phyloP scores from a whole-genome alignment of 2,888 invertebrate genomes.

The Spodoptera exigua region DNA sequence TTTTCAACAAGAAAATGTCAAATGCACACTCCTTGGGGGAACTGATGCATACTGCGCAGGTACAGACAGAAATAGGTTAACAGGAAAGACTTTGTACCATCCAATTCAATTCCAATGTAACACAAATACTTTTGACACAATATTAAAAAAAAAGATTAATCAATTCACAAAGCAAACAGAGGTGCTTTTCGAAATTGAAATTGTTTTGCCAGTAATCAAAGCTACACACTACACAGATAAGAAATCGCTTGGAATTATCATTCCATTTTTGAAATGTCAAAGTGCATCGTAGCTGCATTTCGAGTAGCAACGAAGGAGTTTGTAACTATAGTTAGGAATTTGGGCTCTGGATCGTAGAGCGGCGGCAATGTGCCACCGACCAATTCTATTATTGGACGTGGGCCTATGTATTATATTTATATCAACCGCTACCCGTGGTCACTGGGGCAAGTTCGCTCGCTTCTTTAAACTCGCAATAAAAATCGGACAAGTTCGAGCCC shows the following conservation, averaged over 20 bases:
- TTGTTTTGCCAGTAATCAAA: slow-evolving; percentile 14
- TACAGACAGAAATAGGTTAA: slow-evolving; percentile 52
- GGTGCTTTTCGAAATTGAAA: slow-evolving; percentile 20
- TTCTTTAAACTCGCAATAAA: slow-evolving; percentile 84
- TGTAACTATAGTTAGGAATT: slow-evolving; percentile 60
- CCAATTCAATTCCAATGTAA: slow-evolving; percentile 18
- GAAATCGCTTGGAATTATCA: slow-evolving; percentile 10
- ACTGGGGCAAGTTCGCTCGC: slow-evolving; percentile 86
- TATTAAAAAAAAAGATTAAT: slow-evolving; percentile 22
- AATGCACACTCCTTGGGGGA: slow-evolving; percentile 70
- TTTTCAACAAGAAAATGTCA: slow-evolving; percentile 85
- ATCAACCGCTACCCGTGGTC: slow-evolving; percentile 79
- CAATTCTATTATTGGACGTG: slow-evolving; percentile 75
- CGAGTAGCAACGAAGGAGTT: slow-evolving; percentile 54
- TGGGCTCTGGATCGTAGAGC: slow-evolving; percentile 60
- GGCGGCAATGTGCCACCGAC: slow-evolving; percentile 70
- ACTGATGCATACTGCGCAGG: slow-evolving; percentile 32
- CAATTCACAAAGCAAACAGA: slow-evolving; percentile 20
- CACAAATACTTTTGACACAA: slow-evolving; percentile 13
- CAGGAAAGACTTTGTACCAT: slow-evolving; percentile 28
- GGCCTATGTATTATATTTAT: slow-evolving; percentile 82
- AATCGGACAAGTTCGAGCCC: slow-evolving; percentile 85
- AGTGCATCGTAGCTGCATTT: slow-evolving; percentile 59
- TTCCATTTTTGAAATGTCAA: slow-evolving; percentile 59
- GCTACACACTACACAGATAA: slow-evolving; percentile 6